Evolutionary conservation across 2,797 vertebrate genomes (phyloP), one percentile per base, ranked within the genome.

Genomic region (Poeciliopsis turneri): DNA sequence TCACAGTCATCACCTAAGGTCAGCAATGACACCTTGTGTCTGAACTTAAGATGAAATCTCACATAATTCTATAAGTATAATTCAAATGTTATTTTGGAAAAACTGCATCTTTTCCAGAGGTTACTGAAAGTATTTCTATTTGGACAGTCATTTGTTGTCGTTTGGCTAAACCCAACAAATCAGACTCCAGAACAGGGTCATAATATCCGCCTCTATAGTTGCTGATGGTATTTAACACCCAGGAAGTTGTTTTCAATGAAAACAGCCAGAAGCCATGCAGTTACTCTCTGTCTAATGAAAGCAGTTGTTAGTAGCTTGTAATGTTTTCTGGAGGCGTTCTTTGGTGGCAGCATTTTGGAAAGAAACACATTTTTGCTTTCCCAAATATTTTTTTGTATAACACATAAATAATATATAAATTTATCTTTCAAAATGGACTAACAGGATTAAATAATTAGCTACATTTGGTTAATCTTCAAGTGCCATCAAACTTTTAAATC

Each of bases 191-290:
- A 45, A 70, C 4, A 28, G 68, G 43, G n/a, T 68, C 64, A 5
- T 68, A 68, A 68, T 68, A 25, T 68, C 23, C 10, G 20, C 9
- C 64, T 41, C 36, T 41, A 12, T 4, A 25, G 36, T 41, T 39
- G 18, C 36, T 43, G 39, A 68, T 41, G 12, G 41, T 45, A 45
- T 70, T 70, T 28, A 70, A 45, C 68, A 70, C 11, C 23, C 39
- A 28, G 11, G 25, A 70, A 70, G 68, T 70, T 70, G 68, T 70
- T 70, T 70, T 43, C 13, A 70, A 8, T 28, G 68, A 70, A 70
- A 70, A 70, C 68, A 70, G 12, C 41, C 41, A 45, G 25, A 70
- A 28, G 68, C 41, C 39, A n/a, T 16, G 13, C 25, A 15, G 13
- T 70, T 70, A n/a, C 41, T 15, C 13, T 70, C 25, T 45, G 11